phyloP scores from a whole-genome alignment of 2,113 vertebrate genomes.

The Athene noctua region DNA sequence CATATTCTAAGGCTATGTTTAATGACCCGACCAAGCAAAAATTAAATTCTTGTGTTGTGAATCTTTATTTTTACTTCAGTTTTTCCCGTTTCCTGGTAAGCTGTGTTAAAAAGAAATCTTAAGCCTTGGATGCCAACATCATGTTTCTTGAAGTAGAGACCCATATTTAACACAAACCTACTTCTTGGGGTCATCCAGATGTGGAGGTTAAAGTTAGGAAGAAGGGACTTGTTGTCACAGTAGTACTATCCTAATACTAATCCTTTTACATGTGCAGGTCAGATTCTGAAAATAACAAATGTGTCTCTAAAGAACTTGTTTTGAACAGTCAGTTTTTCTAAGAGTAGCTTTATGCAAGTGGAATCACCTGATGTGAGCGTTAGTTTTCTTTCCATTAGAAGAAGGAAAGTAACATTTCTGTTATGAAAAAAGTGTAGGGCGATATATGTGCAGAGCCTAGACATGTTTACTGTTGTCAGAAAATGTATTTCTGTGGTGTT shows the following conservation, averaged over 20 bases:
- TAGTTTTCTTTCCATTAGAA: neutral
- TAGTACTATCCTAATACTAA: too few relatives aligned
- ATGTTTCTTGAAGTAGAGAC: neutral
- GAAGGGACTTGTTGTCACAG: neutral
- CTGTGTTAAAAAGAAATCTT: neutral
- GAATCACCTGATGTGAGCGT: neutral
- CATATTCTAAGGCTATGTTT: neutral
- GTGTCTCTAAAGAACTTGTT: neutral
- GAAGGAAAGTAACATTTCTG: neutral
- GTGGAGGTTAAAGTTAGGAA: neutral
- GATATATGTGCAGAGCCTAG: neutral
- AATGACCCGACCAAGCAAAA: neutral
- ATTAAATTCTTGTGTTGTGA: neutral
- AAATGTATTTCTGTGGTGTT: neutral
- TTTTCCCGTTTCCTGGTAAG: neutral
- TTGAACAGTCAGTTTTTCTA: neutral
- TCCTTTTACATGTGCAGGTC: neutral
- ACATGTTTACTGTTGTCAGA: neutral
- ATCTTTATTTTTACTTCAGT: neutral
- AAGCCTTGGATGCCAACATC: neutral
- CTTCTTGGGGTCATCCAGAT: neutral
- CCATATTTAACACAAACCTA: rapidly evolving
- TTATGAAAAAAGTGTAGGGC: neutral
- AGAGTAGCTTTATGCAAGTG: neutral
- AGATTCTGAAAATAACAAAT: neutral